Conservation (phyloP, 1,140 invertebrate species). For the Spodoptera frugiperda region DNA sequence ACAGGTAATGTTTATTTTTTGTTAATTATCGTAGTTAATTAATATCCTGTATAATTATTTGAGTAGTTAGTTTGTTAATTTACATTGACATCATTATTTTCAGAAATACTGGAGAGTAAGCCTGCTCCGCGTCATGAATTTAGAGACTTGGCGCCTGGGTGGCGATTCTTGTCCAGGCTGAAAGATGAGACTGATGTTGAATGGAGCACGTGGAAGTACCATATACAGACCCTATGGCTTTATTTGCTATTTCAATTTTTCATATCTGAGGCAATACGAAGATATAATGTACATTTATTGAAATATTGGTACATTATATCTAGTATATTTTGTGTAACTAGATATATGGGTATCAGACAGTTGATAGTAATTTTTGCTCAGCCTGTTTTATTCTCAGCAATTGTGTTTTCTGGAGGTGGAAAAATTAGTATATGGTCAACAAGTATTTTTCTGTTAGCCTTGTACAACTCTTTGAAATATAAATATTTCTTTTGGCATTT, state of each 20-base stretch:
- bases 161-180: constrained; percentile 68
- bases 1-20: constrained; percentile 61
- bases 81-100: constrained; percentile 44
- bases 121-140: constrained; percentile 55
- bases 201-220: constrained; percentile 83
- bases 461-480: constrained; percentile 80
- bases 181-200: constrained; percentile 84
- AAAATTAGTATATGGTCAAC: constrained; percentile 75
- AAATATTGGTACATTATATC: constrained; percentile 81
- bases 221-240: constrained; percentile 69
- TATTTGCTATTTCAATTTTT: constrained; percentile 75
- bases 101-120: constrained; percentile 69
- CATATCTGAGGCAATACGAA: constrained; percentile 74
- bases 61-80: not conserved
- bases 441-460: constrained; percentile 68
- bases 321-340: constrained; percentile 71
- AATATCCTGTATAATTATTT: too few relatives aligned
- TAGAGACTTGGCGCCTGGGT: constrained; percentile 74
- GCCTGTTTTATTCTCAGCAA: constrained; percentile 72
- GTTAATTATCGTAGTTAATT: not conserved
- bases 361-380: constrained; percentile 71
- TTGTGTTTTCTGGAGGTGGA: constrained; percentile 70
- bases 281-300: constrained; percentile 52
- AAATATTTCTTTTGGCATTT: constrained; percentile 77
- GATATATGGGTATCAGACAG: constrained; percentile 71